Evolutionary conservation across 2,113 vertebrate species (phyloP).

Genomic region (Nibea albiflora): DNA sequence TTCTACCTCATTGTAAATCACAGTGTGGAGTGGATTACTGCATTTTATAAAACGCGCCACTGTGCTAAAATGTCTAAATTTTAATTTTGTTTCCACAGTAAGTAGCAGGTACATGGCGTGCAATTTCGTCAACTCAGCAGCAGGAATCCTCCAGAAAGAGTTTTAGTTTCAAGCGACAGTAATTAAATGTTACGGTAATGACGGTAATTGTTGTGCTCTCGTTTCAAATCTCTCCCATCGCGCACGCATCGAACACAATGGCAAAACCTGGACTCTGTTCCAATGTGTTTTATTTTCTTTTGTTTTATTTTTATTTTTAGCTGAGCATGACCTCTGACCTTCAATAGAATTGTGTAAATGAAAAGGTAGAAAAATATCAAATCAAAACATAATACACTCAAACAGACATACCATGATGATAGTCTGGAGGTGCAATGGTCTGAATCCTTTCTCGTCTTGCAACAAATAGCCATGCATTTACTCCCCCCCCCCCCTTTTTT

Average conservation of each 20-base stretch:
- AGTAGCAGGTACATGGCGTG: conserved; percentile 24
- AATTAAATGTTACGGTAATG: conserved; percentile 28
- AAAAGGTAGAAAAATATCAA: conserved; percentile 31
- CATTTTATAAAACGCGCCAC: conserved; percentile 29
- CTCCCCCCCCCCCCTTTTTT: not conserved
- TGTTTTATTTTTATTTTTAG: not conserved
- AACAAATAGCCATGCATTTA: not conserved
- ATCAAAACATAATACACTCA: conserved; percentile 26
- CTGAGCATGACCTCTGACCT: conserved; percentile 24
- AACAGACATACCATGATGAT: conserved; percentile 6
- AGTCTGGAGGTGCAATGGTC: conserved; percentile 31
- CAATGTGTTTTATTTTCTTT: not conserved
- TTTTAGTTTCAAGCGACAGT: conserved; percentile 13
- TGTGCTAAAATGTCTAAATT: conserved; percentile 11
- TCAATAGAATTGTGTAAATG: not conserved
- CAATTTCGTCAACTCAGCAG: not conserved
- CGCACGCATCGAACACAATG: not conserved
- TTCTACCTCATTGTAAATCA: conserved; percentile 45
- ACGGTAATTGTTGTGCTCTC: not conserved
- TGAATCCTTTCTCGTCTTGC: conserved; percentile 32
- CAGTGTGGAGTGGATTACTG: conserved; percentile 32
- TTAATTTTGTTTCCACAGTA: conserved; percentile 19
- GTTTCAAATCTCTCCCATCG: not conserved
- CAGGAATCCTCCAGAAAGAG: conserved; percentile 22
- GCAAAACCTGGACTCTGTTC: not conserved